A percentile compares a stretch with the other conserved stretches of the same genome.
phyloP scores from a whole-genome alignment of 30 jellyfish, hydroid and myxozoan species.

The Pseudorhiza aurosa region DNA sequence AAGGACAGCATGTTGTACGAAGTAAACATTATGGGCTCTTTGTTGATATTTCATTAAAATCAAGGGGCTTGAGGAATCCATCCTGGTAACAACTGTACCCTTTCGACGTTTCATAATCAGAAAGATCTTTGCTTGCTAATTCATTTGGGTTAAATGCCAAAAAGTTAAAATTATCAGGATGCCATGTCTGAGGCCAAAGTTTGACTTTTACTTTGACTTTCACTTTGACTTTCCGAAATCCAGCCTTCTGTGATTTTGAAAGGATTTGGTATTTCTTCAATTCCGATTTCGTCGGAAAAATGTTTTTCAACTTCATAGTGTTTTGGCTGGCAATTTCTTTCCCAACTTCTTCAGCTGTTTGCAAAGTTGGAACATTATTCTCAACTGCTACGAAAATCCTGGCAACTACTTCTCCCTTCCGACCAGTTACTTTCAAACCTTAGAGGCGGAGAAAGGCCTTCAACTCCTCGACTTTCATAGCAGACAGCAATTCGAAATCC shows the following conservation, averaged over 20 bases:
- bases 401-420: conserved; percentile 49
- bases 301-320: not conserved
- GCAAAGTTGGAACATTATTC: conserved; percentile 30
- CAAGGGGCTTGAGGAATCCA: conserved; percentile 64
- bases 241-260: conserved; percentile 27
- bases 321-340: conserved; percentile 6
- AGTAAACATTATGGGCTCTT: conserved; percentile 21
- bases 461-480: conserved; percentile 31
- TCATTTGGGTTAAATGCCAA: conserved; percentile 54
- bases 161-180: conserved; percentile 48
- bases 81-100: conserved; percentile 52
- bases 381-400: conserved; percentile 58
- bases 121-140: conserved; percentile 46
- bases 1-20: conserved; percentile 30
- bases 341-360: conserved; percentile 66
- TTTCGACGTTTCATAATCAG: conserved; percentile 36
- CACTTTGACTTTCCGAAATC: not conserved
- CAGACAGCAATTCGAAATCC: conserved; percentile 27
- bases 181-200: conserved; percentile 11
- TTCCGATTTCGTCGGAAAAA: conserved; percentile 4
- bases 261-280: conserved; percentile 21
- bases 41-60: conserved; percentile 17
- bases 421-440: conserved; percentile 46
- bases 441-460: conserved; percentile 24
- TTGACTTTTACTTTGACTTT: not conserved